Percentiles rank a stretch among this genome's conserved stretches.
These are phyloP conservation scores for Trinorchestia longiramus DNA, from an alignment of 1,140 invertebrate genomes.

Conservation along the genomic window DNA sequence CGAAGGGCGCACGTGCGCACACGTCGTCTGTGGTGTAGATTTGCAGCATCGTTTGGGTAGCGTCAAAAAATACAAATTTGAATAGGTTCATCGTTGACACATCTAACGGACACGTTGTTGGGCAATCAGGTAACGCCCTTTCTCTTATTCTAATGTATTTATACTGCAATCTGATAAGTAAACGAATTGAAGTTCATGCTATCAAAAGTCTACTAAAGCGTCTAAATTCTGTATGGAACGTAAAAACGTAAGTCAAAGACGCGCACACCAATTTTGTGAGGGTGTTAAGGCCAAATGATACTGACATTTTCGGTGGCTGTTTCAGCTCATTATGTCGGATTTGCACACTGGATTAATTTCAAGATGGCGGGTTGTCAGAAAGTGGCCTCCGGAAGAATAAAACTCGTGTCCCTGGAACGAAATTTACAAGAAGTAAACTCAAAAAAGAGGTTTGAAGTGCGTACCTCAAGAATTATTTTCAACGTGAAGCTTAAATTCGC, in stretches of 20 bases:
- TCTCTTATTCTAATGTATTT: neutral
- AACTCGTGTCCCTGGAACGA: neutral
- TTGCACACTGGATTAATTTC: too few species aligned
- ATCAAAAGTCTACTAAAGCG: neutral
- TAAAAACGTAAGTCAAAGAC: neutral
- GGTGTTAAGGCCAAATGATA: neutral
- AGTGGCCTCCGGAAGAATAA: neutral
- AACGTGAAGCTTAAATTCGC: too few species aligned
- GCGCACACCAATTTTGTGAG: neutral
- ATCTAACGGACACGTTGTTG: neutral
- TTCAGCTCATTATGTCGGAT: neutral
- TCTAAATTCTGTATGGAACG: neutral
- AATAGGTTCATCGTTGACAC: neutral
- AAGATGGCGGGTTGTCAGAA: neutral
- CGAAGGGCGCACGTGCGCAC: neutral
- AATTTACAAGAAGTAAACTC: too few species aligned
- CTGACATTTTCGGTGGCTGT: neutral
- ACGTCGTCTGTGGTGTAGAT: neutral
- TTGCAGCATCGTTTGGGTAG: neutral
- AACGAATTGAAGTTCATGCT: neutral
- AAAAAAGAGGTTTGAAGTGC: too few species aligned
- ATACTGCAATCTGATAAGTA: neutral
- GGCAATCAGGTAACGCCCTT: neutral
- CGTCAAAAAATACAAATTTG: neutral
- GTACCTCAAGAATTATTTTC: too few species aligned